Evolutionary conservation across 2,113 vertebrate genomes (phyloP).

Genomic region (Protobothrops flavoviridis): DNA sequence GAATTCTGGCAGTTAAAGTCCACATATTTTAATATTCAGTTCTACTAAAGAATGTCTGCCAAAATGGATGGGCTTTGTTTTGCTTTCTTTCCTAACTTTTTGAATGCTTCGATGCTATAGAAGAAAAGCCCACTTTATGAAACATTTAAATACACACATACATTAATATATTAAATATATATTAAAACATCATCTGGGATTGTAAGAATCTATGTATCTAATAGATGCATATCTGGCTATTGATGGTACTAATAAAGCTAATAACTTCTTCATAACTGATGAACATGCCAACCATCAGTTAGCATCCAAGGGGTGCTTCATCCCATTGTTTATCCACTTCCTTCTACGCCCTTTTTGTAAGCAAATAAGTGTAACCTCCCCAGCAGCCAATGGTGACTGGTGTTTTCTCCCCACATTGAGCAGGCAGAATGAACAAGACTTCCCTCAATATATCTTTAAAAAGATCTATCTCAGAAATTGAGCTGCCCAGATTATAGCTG

Average conservation of each 20-base stretch:
- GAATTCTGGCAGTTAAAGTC: neutral
- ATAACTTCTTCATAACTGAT: neutral
- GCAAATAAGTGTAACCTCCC: neutral
- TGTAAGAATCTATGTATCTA: neutral
- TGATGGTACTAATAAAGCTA: neutral
- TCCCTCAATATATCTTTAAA: neutral
- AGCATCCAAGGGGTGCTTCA: neutral
- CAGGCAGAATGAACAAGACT: neutral
- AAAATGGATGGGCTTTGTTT: neutral
- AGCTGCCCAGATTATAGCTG: neutral
- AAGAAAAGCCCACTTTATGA: neutral
- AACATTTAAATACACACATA: neutral
- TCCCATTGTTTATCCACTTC: neutral
- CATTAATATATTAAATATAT: neutral
- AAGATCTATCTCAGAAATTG: neutral
- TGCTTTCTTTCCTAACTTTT: neutral
- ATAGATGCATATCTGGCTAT: neutral
- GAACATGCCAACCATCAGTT: neutral
- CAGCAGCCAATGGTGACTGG: neutral
- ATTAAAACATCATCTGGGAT: neutral
- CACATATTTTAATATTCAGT: neutral
- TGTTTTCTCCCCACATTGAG: neutral
- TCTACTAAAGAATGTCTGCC: neutral
- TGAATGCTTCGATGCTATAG: neutral
- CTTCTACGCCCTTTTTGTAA: neutral